Evolutionary conservation across 2,797 vertebrate species (phyloP), one percentile per base, ranked within the genome.

Genomic region (Selene dorsalis): DNA sequence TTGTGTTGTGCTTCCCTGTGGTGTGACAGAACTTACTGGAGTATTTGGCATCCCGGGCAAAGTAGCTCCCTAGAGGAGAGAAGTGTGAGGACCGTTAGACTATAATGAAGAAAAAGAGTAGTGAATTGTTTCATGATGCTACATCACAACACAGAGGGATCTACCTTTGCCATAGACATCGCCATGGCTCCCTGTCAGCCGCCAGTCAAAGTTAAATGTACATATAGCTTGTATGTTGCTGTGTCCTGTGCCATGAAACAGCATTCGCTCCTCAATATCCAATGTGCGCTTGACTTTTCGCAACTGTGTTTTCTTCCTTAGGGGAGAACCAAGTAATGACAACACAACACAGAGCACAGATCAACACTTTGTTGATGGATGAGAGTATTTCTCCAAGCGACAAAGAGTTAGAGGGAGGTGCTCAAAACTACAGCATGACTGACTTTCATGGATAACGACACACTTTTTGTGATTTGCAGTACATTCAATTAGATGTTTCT

Each of bases 161-260:
- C 72, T 93, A 97, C 98, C 98, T 97, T 98, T 99, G 84, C 98
- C 98, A 88, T 97, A 98, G 39, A 97, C 94, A 69, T 96, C 95
- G 30, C 97, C 98, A 56, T 99, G 96, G 86, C 97, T 96, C 57
- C 98, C 97, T 39, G 97, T 97, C 80, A 99, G 96, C 83, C 98
- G 94, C 97, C 97, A 99, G 88, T 99, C 98, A 90, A 99, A 99
- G 90, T 99, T 99, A 90, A 98, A 97, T 60, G 96, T 97, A 85
- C 98, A 99, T 89, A 99, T 99, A 72, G 97, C 97, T 92, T 97
- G 96, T 70, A 99, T 95, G 92, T 98, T 99, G 86, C 96, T 97
- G 91, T 95, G 95, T 89, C 96, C 96, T 48, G 98, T 99, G 35
- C 98, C 98, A 1, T 99, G 98, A 90, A 99, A 99, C 3, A 99